Evolutionary conservation across 2,797 vertebrate genomes (phyloP), one percentile per base, ranked within the genome.

Genomic region (Cheirogaleus major): DNA sequence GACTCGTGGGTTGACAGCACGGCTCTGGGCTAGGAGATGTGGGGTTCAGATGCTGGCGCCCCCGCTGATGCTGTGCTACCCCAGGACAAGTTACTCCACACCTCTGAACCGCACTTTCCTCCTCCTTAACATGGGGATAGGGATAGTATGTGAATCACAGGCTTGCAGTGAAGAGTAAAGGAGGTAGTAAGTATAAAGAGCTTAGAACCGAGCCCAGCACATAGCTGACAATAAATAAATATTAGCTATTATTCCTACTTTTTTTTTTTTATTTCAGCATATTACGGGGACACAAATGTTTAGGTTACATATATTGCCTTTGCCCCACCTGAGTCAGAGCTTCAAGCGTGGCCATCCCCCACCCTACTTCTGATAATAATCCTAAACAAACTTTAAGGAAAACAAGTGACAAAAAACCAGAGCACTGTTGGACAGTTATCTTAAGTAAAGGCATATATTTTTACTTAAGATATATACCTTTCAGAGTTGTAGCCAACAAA

Each of bases 331-430:
- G 9, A 25, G 22, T 57, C 55, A 57, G 55, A 57, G 55, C 55
- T 57, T 57, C 55, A 57, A 57, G 55, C 23, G 7, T 25, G 22
- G 23, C 55, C 22, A 10, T 9, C 55, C 8, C 55, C 9, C 22
- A 23, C 55, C 12, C 82, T 17, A 81, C 38, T 87, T 73, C 70
- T 38, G 75, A 50, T 25, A 61, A 65, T 65, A 95, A 92, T 52
- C 52, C 50, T 48, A 93, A 95, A 91, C 43, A 88, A 72, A 89
- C 48, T 93, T 90, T 50, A 95, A 91, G 65, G 32, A 73, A 96
- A 95, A 89, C 30, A 86, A 84, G 43, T 0, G 27, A 69, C 23
- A 32, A 94, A 95, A 61, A 32, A 85, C 9, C 30, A 72, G 50
- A 63, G 45, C 32, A 50, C 1, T 84, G 12, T 32, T 38, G 35